Percentiles rank a stretch among this genome's conserved stretches.
Conservation (phyloP, 2,888 invertebrate genomes). For the Thymelicus sylvestris region DNA sequence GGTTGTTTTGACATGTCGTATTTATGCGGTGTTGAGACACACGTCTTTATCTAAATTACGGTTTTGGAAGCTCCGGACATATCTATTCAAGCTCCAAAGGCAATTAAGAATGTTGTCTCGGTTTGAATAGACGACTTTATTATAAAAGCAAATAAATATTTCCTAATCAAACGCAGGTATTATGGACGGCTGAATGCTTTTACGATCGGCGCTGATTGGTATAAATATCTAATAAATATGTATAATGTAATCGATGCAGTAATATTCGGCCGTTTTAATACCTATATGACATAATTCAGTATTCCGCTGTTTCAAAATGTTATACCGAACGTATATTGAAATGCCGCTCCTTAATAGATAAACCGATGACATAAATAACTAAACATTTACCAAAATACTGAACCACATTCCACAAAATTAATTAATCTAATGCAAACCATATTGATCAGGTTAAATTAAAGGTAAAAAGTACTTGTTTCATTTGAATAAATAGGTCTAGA, state of each 20-base stretch:
- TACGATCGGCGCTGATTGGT: conserved; percentile 33
- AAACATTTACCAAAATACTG: neutral
- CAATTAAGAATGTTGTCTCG: conserved; percentile 63
- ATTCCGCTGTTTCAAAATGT: conserved; percentile 19
- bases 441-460: too few species aligned
- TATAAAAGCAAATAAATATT: conserved; percentile 40
- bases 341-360: conserved; percentile 11
- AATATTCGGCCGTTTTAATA: conserved; percentile 22
- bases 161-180: conserved; percentile 36
- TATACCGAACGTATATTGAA: conserved; percentile 4
- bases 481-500: too few species aligned
- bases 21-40: conserved; percentile 73
- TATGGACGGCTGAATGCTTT: conserved; percentile 34
- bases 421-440: too few species aligned
- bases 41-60: conserved; percentile 78
- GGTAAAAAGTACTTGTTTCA: too few species aligned
- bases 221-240: conserved; percentile 37
- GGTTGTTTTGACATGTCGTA: conserved; percentile 73
- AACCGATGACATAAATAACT: conserved; percentile 8
- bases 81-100: conserved; percentile 62
- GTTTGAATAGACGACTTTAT: conserved; percentile 46
- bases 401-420: too few species aligned
- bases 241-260: conserved; percentile 32
- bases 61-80: conserved; percentile 73
- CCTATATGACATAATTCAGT: conserved; percentile 31